phyloP scores from a whole-genome alignment of 2,888 invertebrate species.

The Venustoraphidia nigricollis region DNA sequence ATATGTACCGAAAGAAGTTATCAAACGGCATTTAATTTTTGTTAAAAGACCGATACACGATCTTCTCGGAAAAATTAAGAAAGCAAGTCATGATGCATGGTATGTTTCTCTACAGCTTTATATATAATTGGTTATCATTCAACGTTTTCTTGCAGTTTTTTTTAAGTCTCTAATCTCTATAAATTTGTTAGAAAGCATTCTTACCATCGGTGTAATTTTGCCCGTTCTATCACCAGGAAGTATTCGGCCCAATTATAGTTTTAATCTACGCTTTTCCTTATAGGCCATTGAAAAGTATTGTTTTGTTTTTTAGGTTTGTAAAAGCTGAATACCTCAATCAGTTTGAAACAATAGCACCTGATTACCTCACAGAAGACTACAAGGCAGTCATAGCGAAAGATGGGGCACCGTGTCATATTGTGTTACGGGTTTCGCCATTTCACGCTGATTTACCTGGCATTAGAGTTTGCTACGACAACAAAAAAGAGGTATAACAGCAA shows the following conservation, averaged over 20 bases:
- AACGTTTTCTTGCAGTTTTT: no score
- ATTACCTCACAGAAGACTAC: constrained; percentile 65
- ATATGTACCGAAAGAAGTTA: constrained; percentile 66
- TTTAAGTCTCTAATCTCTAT: not conserved
- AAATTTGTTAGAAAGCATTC: not conserved
- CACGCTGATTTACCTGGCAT: constrained; percentile 50
- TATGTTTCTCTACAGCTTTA: constrained; percentile 23
- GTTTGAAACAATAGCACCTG: constrained; percentile 63
- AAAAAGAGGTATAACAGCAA: constrained; percentile 37
- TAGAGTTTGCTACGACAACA: constrained; percentile 41
- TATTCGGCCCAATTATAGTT: not conserved
- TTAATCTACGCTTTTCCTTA: not conserved
- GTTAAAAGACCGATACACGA: constrained; percentile 60
- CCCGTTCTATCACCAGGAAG: no score
- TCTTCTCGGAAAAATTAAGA: constrained; percentile 38
- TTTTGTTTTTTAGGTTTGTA: constrained; percentile 39
- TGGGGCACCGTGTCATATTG: constrained; percentile 51
- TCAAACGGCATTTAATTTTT: constrained; percentile 58
- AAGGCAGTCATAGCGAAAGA: constrained; percentile 49
- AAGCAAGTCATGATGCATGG: constrained; percentile 44
- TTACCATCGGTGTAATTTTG: no score
- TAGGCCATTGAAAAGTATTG: not conserved
- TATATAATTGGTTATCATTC: no score
- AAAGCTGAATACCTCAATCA: constrained; percentile 71
- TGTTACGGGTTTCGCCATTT: constrained; percentile 46